These are phyloP conservation scores for Trachurus trachurus DNA, from an alignment of 2,797 vertebrate genomes.

Conservation along the genomic window DNA sequence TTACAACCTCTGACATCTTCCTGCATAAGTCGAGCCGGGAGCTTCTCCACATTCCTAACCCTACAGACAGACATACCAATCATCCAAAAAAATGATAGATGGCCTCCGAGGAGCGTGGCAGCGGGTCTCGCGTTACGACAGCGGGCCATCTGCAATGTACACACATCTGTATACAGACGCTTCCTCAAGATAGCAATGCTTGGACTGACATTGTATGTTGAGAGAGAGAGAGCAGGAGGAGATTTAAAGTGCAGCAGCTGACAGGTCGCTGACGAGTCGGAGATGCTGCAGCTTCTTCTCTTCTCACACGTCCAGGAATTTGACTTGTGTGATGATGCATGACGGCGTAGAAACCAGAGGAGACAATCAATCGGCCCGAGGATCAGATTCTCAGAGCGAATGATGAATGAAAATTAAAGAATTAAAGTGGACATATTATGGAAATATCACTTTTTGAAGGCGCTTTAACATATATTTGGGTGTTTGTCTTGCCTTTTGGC, in stretches of 20 bases:
- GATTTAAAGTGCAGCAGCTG: constrained; percentile 27
- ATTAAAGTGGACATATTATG: too few species aligned
- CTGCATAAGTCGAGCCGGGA: constrained; percentile 40
- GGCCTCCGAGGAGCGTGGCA: constrained; percentile 52
- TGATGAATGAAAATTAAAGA: too few species aligned
- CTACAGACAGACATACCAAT: constrained; percentile 69
- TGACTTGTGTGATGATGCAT: too few species aligned
- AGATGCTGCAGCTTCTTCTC: not conserved
- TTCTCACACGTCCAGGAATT: not conserved
- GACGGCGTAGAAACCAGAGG: not conserved
- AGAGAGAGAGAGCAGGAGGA: too few species aligned
- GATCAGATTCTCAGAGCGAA: too few species aligned
- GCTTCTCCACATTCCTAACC: constrained; percentile 61
- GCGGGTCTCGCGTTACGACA: constrained; percentile 53
- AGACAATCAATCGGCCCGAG: too few species aligned
- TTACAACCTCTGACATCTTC: constrained; percentile 20
- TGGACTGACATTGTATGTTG: constrained; percentile 27
- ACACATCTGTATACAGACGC: constrained; percentile 65
- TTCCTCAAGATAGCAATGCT: not conserved
- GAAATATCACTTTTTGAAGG: too few species aligned
- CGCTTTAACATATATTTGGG: too few species aligned
- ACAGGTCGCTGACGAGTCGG: constrained; percentile 20
- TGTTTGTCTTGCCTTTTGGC: too few species aligned
- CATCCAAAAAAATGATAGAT: constrained; percentile 73
- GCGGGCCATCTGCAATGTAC: constrained; percentile 7